These are phyloP conservation scores for Isotomurus palustris DNA, from an alignment of 2,888 invertebrate species.

Conservation along the genomic window DNA sequence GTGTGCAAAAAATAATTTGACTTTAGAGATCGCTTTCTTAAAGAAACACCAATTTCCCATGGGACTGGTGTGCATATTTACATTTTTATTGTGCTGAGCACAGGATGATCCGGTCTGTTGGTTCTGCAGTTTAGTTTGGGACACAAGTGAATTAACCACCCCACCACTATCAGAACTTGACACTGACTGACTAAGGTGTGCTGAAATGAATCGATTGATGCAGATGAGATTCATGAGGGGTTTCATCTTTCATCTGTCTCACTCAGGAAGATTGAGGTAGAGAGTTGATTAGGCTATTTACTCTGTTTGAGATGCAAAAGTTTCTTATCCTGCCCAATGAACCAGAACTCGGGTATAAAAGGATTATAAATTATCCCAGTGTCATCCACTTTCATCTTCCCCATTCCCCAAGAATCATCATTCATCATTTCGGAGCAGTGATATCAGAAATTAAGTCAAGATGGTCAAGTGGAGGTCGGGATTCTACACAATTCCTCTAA, in stretches of 20 bases:
- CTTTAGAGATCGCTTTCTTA: constrained; percentile 1
- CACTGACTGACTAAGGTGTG: background rate
- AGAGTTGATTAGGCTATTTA: no score
- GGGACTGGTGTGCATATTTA: no score
- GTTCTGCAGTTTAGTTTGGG: no score
- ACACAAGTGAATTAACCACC: no score
- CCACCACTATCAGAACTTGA: background rate
- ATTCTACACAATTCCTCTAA: background rate
- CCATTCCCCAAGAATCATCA: no score
- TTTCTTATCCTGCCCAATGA: constrained; percentile 9
- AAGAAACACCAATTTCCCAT: no score
- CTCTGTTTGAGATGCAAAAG: constrained; percentile 61
- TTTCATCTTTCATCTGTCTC: background rate
- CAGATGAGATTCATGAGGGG: background rate
- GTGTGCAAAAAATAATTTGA: no score
- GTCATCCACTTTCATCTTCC: background rate
- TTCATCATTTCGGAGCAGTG: no score
- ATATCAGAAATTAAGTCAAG: no score
- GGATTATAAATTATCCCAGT: background rate
- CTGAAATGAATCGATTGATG: background rate
- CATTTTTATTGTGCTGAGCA: no score
- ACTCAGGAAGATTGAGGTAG: no score
- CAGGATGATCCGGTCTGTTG: no score
- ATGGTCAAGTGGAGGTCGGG: constrained; percentile 2
- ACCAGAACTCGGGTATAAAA: constrained; percentile 1